phyloP scores from a whole-genome alignment of 2,888 invertebrate species.

The Smittia aterrima region DNA sequence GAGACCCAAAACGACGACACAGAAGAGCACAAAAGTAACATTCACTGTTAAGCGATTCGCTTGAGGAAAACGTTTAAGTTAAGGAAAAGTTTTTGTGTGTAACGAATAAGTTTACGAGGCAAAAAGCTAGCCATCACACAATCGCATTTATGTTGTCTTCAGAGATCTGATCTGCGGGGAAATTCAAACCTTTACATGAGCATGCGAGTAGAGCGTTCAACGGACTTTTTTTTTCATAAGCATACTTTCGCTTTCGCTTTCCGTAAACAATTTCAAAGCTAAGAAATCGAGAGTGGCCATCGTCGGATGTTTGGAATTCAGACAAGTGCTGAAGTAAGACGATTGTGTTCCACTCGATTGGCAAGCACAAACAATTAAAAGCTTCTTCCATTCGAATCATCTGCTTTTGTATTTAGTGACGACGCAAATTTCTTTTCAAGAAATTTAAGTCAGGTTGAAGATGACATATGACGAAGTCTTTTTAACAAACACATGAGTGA shows the following conservation, averaged over 20 bases:
- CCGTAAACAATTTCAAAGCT: not conserved
- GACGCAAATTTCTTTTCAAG: too few relatives aligned
- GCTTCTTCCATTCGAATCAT: too few relatives aligned
- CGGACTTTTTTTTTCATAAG: not conserved
- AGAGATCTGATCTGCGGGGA: not conserved
- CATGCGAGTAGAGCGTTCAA: not conserved
- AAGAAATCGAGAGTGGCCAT: not conserved
- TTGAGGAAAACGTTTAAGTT: not conserved
- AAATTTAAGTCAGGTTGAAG: too few relatives aligned
- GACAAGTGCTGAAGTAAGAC: too few relatives aligned
- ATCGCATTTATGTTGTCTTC: not conserved
- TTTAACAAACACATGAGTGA: too few relatives aligned
- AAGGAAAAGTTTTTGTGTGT: not conserved
- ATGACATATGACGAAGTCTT: too few relatives aligned
- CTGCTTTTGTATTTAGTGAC: too few relatives aligned
- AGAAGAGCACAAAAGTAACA: not conserved
- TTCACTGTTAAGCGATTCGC: not conserved
- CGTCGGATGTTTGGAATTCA: too few relatives aligned
- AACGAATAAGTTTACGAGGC: not conserved
- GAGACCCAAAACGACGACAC: not conserved
- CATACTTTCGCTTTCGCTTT: slow-evolving; percentile 18
- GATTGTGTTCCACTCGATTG: too few relatives aligned
- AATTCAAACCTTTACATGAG: not conserved
- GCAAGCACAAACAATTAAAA: too few relatives aligned
- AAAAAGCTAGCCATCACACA: not conserved